Conservation (phyloP, 2,888 invertebrate species). For the Lordiphosa fenestrarum region DNA sequence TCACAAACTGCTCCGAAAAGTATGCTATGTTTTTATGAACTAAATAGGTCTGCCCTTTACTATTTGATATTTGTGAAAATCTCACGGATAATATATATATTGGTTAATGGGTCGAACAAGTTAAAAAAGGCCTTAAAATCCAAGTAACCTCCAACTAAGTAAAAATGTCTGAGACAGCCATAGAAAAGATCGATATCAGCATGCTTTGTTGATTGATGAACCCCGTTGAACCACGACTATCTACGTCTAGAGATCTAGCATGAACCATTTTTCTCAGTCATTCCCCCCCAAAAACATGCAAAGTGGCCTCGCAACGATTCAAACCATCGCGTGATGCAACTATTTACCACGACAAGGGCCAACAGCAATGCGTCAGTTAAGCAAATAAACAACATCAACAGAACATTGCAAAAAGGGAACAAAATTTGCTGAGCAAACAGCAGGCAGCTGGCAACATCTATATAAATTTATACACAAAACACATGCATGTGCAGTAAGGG, state of each 20-base stretch:
- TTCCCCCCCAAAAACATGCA: slow-evolving; percentile 32
- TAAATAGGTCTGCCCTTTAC: no score
- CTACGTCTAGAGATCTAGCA: no score
- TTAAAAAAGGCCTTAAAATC: no score
- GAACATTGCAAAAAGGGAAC: slow-evolving; percentile 32
- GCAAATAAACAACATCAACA: slow-evolving; percentile 63
- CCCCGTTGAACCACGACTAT: background rate
- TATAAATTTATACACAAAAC: slow-evolving; percentile 72
- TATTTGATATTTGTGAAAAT: no score
- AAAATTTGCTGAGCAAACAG: slow-evolving; percentile 66
- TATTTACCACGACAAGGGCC: slow-evolving; percentile 10
- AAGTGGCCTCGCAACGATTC: slow-evolving; percentile 34
- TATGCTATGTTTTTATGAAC: no score
- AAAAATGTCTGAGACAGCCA: no score
- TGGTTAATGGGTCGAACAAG: no score
- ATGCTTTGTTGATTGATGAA: background rate
- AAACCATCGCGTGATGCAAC: slow-evolving; percentile 43
- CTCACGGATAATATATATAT: no score
- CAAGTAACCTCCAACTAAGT: no score
- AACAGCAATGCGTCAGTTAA: slow-evolving; percentile 61
- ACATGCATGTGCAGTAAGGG: slow-evolving; percentile 39
- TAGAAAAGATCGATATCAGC: no score
- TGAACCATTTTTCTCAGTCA: slow-evolving; percentile 6
- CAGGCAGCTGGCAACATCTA: slow-evolving; percentile 43
- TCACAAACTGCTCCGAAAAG: no score